Base-by-base conservation (phyloP, 2,113 vertebrate genomes). In the Monopterus albus region DNA sequence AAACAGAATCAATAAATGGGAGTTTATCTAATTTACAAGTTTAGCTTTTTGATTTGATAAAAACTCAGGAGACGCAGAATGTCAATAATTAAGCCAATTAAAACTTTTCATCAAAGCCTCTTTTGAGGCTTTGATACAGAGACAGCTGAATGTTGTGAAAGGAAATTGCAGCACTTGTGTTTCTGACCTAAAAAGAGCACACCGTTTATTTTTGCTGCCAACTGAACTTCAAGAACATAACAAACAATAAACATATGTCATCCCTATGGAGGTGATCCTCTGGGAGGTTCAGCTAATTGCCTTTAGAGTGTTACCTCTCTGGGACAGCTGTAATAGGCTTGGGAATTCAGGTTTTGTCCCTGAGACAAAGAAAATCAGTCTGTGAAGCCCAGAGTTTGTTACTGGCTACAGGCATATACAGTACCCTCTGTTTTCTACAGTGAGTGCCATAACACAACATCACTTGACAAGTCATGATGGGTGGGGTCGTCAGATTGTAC, bases 221-320 rank as follows among this genome's bases (percentile, higher is more conserved):
- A 60, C 38, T 75, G 26, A 81, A 68, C 45, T 66, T 82, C 50
- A 70, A 73, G 36, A 72, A 68, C 12, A 18, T 31, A 64, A 64
- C 51, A 85, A 82, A 86, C 77, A 83, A 78, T 81, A 81, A 90
- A 85, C 92, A 91, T 89, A 91, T 91, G 91, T 74, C 56, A 43
- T 92, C 87, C 87, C 87, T 36, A n/a, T 67, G 84, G 91, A 86
- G 58, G 31, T 17, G n/a, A 49, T 90, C 90, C 88, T 85, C 2
- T 67, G 89, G 89, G 89, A 90, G 50, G 29, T 2, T 2, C 7
- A 42, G 77, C 72, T 88, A 90, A 91, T 91, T 90, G 82, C 74
- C 77, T 89, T 79, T 65, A 70, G 64, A 78, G 62, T 69, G 78
- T 38, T 66, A 79, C 75, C 79, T 90, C 76, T 72, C 45, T 17